Evolutionary conservation across 2,113 vertebrate species (phyloP).

Genomic region (Ceratotherium simum): DNA sequence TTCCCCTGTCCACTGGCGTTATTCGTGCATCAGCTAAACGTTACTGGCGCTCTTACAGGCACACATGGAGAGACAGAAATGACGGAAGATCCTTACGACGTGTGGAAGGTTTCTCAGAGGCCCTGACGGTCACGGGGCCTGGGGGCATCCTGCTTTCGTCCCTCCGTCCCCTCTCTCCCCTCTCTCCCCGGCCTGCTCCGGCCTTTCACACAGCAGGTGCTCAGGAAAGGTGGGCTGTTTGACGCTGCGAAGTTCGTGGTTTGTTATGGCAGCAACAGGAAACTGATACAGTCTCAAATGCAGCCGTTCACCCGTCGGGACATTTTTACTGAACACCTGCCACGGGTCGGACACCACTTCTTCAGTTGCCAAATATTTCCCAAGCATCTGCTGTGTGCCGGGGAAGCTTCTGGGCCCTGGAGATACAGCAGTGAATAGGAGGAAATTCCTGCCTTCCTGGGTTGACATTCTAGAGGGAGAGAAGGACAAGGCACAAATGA

Average conservation of each 20-base stretch:
- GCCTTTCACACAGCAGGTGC: background rate
- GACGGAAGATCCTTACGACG: background rate
- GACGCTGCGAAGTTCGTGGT: background rate
- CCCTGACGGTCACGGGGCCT: background rate
- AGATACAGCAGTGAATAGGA: background rate
- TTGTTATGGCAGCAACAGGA: background rate
- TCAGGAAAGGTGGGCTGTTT: background rate
- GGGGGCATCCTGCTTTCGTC: background rate
- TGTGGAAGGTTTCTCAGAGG: background rate
- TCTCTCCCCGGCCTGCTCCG: background rate
- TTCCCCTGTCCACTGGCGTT: background rate
- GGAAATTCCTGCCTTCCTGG: background rate
- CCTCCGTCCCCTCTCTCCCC: background rate
- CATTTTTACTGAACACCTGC: background rate
- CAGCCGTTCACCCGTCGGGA: background rate
- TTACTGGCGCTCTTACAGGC: constrained; percentile 1
- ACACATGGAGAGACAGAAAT: background rate
- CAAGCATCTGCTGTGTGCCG: background rate
- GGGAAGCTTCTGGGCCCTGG: background rate
- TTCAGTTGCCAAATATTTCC: background rate
- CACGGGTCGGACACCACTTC: too few species aligned
- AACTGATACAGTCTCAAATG: background rate
- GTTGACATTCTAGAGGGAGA: background rate
- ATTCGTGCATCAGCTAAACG: background rate
- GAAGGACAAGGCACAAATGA: background rate